Evolutionary conservation across 1,140 invertebrate species (phyloP), one percentile per base, ranked within the genome.

Genomic region (Listronotus bonariensis): DNA sequence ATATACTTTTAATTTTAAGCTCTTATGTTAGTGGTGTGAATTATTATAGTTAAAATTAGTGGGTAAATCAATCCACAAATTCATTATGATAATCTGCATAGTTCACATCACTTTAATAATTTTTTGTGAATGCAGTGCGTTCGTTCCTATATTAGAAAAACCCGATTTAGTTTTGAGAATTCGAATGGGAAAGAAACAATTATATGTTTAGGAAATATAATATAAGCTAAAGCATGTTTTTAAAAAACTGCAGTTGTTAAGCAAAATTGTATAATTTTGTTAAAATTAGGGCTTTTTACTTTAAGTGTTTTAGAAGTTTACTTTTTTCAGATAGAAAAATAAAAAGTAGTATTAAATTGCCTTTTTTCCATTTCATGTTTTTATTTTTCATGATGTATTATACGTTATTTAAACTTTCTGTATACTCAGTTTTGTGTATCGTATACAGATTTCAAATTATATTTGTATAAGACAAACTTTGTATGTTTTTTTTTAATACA

Each of bases 401-500:
- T 42, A 18, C 51, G 8, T 36, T 36, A 36, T 36, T 36, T 36
- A 36, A 36, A 36, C 34, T 36, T 34, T 58, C 41, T 67, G 54
- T 69, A 69, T 67, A 67, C 68, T 67, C 60, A 62, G 43, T 60
- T 67, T 58, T 26, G 46, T 62, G 42, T 57, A 66, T 36, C 36
- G 55, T 69, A 69, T 63, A 18, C 68, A 60, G 48, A 59, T 45
- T 68, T 52, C 41, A 62, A 67, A 55, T 68, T 70, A 65, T 65
- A 64, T 64, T 70, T 70, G 55, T 67, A 68, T 68, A 68, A 68
- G 67, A 68, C 48, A 59, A 68, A 57, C 26, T 71, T 61, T 68
- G 69, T 68, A 68, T 71, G 67, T 65, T 71, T 70, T 26, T 26
- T 71, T 65, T 68, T 64, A 64, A 68, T 71, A 68, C 67, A 65